Conservation (phyloP, 2,888 invertebrate genomes). For the Nebria salina region DNA sequence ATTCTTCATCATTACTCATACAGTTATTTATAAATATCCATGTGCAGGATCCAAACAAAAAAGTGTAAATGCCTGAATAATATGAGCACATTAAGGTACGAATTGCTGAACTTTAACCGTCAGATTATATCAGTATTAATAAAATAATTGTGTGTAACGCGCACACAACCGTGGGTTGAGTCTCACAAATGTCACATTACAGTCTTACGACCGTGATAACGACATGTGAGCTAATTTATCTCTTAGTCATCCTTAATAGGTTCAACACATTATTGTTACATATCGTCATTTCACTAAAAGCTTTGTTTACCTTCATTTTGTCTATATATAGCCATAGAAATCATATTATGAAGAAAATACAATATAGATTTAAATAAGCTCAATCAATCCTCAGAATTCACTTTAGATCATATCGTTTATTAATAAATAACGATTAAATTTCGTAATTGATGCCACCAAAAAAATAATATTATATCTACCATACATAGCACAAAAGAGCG, state of each 20-base stretch:
- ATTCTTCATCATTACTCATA: neutral
- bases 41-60: neutral
- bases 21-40: neutral
- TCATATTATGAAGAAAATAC: too few species aligned
- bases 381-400: too few species aligned
- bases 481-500: too few species aligned
- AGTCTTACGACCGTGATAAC: slow-evolving; percentile 45
- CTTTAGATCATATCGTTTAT: too few species aligned
- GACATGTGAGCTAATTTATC: slow-evolving; percentile 45
- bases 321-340: neutral
- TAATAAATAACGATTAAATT: too few species aligned
- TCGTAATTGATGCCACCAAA: too few species aligned
- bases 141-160: slow-evolving; percentile 18
- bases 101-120: slow-evolving; percentile 27
- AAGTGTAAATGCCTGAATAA: neutral
- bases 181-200: slow-evolving; percentile 42
- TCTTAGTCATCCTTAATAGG: slow-evolving; percentile 46
- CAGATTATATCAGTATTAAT: slow-evolving; percentile 20
- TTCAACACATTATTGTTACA: slow-evolving; percentile 41
- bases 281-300: neutral
- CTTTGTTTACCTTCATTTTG: neutral
- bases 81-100: neutral
- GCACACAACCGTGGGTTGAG: slow-evolving; percentile 5
- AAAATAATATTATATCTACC: too few species aligned
- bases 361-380: too few species aligned